Base-by-base conservation (phyloP, 1,140 invertebrate genomes). In the Melipona quadrifasciata region DNA sequence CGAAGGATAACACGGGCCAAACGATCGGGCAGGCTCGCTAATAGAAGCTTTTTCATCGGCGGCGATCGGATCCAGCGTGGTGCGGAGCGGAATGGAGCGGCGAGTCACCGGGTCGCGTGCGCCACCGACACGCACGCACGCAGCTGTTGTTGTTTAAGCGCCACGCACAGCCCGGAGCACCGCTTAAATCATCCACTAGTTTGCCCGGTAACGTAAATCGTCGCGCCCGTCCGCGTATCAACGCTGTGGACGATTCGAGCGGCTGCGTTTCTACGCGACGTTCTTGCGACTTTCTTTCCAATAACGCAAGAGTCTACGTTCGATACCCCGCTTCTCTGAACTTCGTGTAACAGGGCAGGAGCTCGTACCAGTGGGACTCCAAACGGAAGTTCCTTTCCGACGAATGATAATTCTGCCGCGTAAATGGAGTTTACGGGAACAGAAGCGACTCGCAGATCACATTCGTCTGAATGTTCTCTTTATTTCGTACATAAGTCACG, bases 1-100 rank as follows among this genome's bases (percentile, higher is more conserved):
- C 84, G 89, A 78, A 90, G 84, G 82, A 90, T 90, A 90, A 90
- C 90, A 76, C 82, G 70, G 86, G 75, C 83, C 74, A 81, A 80
- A 72, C 84, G 82, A 86, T 86, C 76, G 12, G 55, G 5, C 21
- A 58, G 71, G 47, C 70, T 47, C 84, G 71, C 78, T 76, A 78
- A 78, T 74, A 82, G 61, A 31, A 73, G 78, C 24, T 71, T 61
- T 64, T 71, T 76, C 71, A 58, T 65, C 67, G 21, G 24, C 21
- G 64, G 31, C 71, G 86, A 47, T 47, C 39, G 72, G 17, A 67
- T 78, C 53, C 19, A 10, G 10, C 55, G 34, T 19, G 34, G 47
- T 0, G 31, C 21, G 39, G 39, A 47, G 39, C 8, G 39, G 39
- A 47, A 6, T 39, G 4, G 39, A 39, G 39, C 39, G 39, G 39